These are phyloP conservation scores for Nannoperca australis DNA, from an alignment of 2,797 vertebrate genomes.

Conservation along the genomic window DNA sequence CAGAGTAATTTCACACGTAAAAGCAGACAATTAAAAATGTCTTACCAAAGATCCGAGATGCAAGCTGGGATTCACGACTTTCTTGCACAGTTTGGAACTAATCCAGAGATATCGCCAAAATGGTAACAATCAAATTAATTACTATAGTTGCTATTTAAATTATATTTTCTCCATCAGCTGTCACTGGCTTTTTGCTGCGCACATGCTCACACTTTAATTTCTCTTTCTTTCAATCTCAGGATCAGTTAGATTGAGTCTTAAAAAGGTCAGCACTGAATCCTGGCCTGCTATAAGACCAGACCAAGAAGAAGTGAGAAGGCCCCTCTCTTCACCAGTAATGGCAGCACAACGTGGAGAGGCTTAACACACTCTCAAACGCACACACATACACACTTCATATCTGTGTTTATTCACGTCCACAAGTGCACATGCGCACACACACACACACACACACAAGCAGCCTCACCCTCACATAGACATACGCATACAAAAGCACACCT, in stretches of 20 bases:
- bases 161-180: slow-evolving; percentile 30
- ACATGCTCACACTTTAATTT: slow-evolving; percentile 33
- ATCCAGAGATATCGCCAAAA: slow-evolving; percentile 45
- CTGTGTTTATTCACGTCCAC: slow-evolving; percentile 53
- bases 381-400: slow-evolving; percentile 49
- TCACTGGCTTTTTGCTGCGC: slow-evolving; percentile 9
- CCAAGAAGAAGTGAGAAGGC: slow-evolving; percentile 82
- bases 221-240: slow-evolving; percentile 41
- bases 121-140: slow-evolving; percentile 6
- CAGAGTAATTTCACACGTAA: neutral
- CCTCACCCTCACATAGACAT: slow-evolving; percentile 79
- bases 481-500: slow-evolving; percentile 88
- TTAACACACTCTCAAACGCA: slow-evolving; percentile 65
- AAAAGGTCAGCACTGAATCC: slow-evolving; percentile 73
- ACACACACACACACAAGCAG: slow-evolving; percentile 70
- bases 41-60: slow-evolving; percentile 69
- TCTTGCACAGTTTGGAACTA: slow-evolving; percentile 42
- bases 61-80: slow-evolving; percentile 26
- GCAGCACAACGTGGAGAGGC: slow-evolving; percentile 63
- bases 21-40: slow-evolving; percentile 38
- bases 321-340: slow-evolving; percentile 78
- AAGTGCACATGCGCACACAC: slow-evolving; percentile 47
- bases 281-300: slow-evolving; percentile 76
- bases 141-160: slow-evolving; percentile 15
- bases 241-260: slow-evolving; percentile 60